These are phyloP conservation scores for Clytia hemisphaerica DNA, from an alignment of 30 jellyfish, hydroid and myxozoan species.

Conservation along the genomic window DNA sequence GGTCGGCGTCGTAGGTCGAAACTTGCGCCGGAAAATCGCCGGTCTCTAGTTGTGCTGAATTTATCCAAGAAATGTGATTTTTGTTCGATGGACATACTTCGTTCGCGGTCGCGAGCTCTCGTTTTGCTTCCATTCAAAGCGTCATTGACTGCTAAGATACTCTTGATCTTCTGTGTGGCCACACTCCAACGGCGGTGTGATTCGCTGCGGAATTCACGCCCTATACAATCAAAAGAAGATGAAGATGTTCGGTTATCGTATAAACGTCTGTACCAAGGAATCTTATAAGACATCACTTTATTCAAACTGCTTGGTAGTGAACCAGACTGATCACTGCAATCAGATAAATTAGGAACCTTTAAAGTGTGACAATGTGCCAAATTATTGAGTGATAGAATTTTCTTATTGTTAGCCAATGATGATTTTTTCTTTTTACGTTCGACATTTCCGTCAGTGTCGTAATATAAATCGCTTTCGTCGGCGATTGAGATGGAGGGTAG, in stretches of 20 bases:
- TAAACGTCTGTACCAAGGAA: not conserved
- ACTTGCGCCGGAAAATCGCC: slow-evolving; percentile 24
- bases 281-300: not conserved
- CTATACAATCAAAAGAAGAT: slow-evolving; percentile 7
- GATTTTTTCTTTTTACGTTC: no score
- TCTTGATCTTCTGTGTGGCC: slow-evolving; percentile 21
- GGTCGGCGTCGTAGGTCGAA: not conserved
- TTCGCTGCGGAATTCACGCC: slow-evolving; percentile 12
- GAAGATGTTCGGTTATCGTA: not conserved
- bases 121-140: slow-evolving; percentile 1
- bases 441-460: no score
- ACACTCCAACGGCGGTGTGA: slow-evolving; percentile 1
- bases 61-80: slow-evolving; percentile 19
- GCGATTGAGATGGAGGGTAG: no score
- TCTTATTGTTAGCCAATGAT: no score
- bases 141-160: not conserved
- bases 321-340: not conserved
- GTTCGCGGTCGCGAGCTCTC: not conserved
- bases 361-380: no score
- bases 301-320: slow-evolving; percentile 1
- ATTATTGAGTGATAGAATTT: no score
- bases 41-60: slow-evolving; percentile 46
- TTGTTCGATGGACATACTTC: slow-evolving; percentile 28
- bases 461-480: no score
- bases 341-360: no score